Conservation (phyloP, 2,113 vertebrate genomes). For the Oreochromis niloticus region DNA sequence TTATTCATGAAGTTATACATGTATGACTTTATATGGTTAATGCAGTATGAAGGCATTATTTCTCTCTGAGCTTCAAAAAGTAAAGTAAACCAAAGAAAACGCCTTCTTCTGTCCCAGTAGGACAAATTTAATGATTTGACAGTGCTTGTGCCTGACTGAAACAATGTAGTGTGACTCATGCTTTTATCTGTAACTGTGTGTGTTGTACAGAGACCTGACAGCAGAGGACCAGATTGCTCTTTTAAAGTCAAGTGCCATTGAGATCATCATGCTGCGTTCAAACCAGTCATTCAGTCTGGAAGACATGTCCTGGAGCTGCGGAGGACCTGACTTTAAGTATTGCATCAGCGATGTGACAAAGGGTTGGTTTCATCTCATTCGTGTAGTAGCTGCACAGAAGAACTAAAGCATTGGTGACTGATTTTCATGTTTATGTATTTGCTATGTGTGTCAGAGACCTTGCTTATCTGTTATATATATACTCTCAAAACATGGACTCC, state of each 20-base stretch:
- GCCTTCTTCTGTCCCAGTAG: background rate
- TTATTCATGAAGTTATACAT: background rate
- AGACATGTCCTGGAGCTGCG: slow-evolving; percentile 95
- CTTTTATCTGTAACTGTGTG: background rate
- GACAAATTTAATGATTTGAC: background rate
- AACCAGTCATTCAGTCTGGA: slow-evolving; percentile 94
- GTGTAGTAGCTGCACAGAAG: background rate
- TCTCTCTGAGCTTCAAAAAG: background rate
- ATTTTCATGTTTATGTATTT: background rate
- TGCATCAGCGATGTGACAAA: slow-evolving; percentile 83
- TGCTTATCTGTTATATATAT: background rate
- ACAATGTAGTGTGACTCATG: background rate
- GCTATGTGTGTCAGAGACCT: background rate
- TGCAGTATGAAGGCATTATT: background rate
- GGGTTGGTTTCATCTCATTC: slow-evolving; percentile 65
- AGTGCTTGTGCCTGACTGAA: background rate
- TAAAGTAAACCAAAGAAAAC: background rate
- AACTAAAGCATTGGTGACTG: background rate
- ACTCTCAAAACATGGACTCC: background rate
- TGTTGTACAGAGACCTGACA: slow-evolving; percentile 78
- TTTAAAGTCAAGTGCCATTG: slow-evolving; percentile 94
- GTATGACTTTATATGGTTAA: background rate
- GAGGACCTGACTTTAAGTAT: slow-evolving; percentile 88
- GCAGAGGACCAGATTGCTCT: slow-evolving; percentile 95
- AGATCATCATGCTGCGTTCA: slow-evolving; percentile 97